Percentiles rank a stretch among this genome's conserved stretches.
Evolutionary conservation across 2,888 invertebrate genomes (phyloP).

Genomic region (Apomyelois bistriatella): DNA sequence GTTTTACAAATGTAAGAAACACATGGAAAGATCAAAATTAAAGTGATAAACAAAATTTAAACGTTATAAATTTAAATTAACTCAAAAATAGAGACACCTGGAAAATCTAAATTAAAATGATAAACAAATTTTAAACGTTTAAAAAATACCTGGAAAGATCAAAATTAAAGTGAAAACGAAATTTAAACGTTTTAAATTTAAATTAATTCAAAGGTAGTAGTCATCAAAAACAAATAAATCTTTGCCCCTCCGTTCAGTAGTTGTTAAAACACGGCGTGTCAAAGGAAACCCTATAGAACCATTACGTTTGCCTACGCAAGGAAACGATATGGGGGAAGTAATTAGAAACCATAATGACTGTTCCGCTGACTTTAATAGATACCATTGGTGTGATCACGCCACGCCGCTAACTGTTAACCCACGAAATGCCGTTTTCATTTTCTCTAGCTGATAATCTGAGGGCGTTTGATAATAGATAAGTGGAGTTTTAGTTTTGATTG

Average conservation of each 20-base stretch:
- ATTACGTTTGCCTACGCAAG: conserved; percentile 13
- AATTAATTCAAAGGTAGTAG: no score
- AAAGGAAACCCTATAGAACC: neutral
- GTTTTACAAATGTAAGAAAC: no score
- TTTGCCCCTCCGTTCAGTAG: neutral
- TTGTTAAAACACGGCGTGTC: neutral
- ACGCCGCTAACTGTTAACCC: conserved; percentile 13
- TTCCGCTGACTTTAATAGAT: conserved; percentile 11
- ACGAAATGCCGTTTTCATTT: conserved; percentile 9
- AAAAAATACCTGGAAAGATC: no score
- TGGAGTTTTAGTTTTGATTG: conserved; percentile 7
- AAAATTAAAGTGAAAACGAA: no score
- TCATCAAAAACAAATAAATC: neutral
- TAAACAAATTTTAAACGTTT: no score
- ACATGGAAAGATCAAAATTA: no score
- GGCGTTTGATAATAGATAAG: conserved; percentile 6
- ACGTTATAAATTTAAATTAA: no score
- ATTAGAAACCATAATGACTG: conserved; percentile 14
- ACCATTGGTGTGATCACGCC: conserved; percentile 19
- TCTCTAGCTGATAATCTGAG: conserved; percentile 5
- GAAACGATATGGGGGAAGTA: conserved; percentile 14
- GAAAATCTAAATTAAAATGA: no score
- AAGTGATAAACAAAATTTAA: no score
- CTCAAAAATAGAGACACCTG: no score
- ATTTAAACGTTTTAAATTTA: no score